Evolutionary conservation across 2,113 vertebrate species (phyloP).

Genomic region (Rhodinocichla rosea): DNA sequence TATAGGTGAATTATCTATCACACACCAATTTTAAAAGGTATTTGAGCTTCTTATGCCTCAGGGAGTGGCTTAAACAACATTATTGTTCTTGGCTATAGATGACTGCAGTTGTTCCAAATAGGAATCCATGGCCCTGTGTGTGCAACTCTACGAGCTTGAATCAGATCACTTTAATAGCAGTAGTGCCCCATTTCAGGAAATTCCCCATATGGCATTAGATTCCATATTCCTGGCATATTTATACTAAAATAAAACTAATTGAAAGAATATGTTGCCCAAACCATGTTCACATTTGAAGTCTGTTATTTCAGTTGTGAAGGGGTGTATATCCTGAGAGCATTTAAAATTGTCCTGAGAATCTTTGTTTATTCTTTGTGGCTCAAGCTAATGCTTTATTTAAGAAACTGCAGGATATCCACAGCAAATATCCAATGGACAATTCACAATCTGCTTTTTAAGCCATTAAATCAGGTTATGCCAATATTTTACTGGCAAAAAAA

Average conservation of each 20-base stretch:
- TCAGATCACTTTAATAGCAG: neutral
- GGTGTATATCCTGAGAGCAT: neutral
- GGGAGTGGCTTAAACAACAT: neutral
- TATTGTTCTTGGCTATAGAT: neutral
- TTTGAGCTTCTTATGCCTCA: neutral
- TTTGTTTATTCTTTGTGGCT: conserved; percentile 28
- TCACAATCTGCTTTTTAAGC: neutral
- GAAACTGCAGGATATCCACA: neutral
- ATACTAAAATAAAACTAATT: conserved; percentile 1
- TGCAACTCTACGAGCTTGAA: neutral
- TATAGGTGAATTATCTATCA: neutral
- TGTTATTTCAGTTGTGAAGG: neutral
- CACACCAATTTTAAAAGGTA: neutral
- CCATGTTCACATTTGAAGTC: neutral
- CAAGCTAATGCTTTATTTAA: conserved; percentile 34
- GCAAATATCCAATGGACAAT: neutral
- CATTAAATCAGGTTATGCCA: neutral
- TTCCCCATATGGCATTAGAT: neutral
- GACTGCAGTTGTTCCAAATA: neutral
- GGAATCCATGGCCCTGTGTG: neutral
- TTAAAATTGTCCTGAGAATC: conserved; percentile 29
- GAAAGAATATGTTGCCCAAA: neutral
- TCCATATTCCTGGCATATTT: neutral
- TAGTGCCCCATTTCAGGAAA: neutral
- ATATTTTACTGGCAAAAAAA: neutral